Evolutionary conservation across 2,797 vertebrate species (phyloP).

Genomic region (Chaetodon trifasciatus): DNA sequence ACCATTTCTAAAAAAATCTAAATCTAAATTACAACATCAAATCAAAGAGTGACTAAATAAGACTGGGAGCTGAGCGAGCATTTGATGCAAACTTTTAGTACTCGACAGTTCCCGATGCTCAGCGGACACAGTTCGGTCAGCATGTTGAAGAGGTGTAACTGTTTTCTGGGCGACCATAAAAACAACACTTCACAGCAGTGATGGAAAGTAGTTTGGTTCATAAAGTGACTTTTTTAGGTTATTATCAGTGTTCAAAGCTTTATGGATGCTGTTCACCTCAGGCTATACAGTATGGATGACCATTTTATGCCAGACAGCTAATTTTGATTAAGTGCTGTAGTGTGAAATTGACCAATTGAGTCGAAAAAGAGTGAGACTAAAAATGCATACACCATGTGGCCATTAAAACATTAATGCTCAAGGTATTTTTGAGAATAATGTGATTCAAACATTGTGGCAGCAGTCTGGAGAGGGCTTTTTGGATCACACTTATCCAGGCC

Average conservation of each 20-base stretch:
- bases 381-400: conserved; percentile 5
- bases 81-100: not conserved
- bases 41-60: not conserved
- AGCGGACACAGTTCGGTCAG: fast-evolving
- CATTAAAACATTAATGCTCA: not conserved
- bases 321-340: conserved; percentile 9
- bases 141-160: not conserved
- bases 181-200: not conserved
- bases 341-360: not conserved
- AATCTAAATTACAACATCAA: not conserved
- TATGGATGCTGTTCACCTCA: conserved; percentile 1
- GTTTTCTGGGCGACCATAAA: conserved; percentile 1
- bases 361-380: not conserved
- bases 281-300: not conserved
- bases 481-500: not conserved
- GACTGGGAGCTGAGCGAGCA: not conserved
- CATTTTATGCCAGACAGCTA: not conserved
- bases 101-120: not conserved
- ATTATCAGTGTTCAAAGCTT: conserved; percentile 6
- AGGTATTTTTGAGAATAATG: not conserved
- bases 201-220: not conserved
- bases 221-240: not conserved
- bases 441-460: not conserved
- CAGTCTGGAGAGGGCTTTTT: not conserved
- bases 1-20: not conserved